These are phyloP conservation scores for Lasioglossum pauxillum DNA, from an alignment of 2,888 invertebrate species.

Conservation along the genomic window DNA sequence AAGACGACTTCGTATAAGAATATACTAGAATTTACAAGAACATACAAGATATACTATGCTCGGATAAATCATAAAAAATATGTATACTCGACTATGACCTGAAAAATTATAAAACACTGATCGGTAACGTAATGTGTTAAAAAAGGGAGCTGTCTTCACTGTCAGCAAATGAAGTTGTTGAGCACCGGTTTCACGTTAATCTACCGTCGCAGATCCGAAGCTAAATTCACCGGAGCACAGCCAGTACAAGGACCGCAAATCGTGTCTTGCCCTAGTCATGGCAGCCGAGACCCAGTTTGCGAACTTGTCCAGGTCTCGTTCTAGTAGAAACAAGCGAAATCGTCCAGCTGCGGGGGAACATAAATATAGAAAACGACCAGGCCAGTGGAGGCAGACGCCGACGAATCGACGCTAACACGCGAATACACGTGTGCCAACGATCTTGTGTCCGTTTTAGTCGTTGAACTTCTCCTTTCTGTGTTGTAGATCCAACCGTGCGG, in stretches of 20 bases:
- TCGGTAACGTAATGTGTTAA: neutral
- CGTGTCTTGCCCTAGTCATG: conserved; percentile 46
- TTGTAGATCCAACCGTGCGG: neutral
- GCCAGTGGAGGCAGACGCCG: conserved; percentile 43
- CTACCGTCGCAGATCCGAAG: neutral
- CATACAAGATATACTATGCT: too few species aligned
- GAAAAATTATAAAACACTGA: neutral
- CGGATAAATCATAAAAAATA: too few species aligned
- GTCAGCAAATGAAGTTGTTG: neutral
- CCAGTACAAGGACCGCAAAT: conserved; percentile 29
- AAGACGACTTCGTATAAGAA: too few species aligned
- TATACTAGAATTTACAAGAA: too few species aligned
- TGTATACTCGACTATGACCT: neutral
- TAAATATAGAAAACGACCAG: conserved; percentile 39
- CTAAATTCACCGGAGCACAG: conserved; percentile 19
- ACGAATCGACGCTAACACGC: conserved; percentile 55
- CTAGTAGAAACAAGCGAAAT: conserved; percentile 32
- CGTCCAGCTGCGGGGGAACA: conserved; percentile 15
- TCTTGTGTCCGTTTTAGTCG: conserved; percentile 1
- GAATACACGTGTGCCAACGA: conserved; percentile 21
- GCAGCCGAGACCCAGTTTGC: conserved; percentile 66
- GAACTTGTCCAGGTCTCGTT: conserved; percentile 63
- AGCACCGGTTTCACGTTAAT: neutral
- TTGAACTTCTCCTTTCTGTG: conserved; percentile 17
- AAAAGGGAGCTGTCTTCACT: neutral